Conservation (phyloP, 1,140 invertebrate species). For the Bombus affinis region DNA sequence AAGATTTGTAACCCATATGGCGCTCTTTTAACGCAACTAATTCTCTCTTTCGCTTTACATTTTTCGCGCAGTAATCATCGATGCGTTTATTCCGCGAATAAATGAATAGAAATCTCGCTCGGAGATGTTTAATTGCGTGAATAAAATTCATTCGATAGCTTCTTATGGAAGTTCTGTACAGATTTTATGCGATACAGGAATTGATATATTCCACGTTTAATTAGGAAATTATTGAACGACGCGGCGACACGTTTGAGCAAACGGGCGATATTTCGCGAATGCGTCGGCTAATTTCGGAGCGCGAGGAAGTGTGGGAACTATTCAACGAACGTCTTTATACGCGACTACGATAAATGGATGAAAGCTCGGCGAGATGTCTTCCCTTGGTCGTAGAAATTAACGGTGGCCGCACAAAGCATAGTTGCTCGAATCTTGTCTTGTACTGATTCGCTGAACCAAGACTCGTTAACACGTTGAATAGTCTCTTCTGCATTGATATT, state of each 20-base stretch:
- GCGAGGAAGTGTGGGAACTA: background rate
- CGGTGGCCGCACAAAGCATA: constrained; percentile 9
- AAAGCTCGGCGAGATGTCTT: constrained; percentile 24
- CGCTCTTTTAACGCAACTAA: no score
- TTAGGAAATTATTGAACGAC: background rate
- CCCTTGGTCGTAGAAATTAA: constrained; percentile 33
- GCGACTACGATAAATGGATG: constrained; percentile 24
- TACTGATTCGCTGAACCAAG: background rate
- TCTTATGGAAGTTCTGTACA: no score
- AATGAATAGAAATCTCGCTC: background rate
- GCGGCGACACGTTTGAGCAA: background rate
- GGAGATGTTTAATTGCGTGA: background rate
- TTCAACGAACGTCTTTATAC: constrained; percentile 20
- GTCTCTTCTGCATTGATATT: constrained; percentile 15
- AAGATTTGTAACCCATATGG: background rate
- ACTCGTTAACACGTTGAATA: constrained; percentile 38
- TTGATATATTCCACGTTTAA: background rate
- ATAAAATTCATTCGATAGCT: background rate
- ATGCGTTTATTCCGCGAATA: background rate
- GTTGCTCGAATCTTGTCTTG: constrained; percentile 15
- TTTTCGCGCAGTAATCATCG: background rate
- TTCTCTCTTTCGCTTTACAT: background rate
- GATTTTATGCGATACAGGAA: background rate
- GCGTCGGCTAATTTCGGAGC: background rate
- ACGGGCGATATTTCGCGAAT: background rate